Evolutionary conservation across 1,140 invertebrate genomes (phyloP), one percentile per base, ranked within the genome.

Genomic region (Protaetia brevitarsis): DNA sequence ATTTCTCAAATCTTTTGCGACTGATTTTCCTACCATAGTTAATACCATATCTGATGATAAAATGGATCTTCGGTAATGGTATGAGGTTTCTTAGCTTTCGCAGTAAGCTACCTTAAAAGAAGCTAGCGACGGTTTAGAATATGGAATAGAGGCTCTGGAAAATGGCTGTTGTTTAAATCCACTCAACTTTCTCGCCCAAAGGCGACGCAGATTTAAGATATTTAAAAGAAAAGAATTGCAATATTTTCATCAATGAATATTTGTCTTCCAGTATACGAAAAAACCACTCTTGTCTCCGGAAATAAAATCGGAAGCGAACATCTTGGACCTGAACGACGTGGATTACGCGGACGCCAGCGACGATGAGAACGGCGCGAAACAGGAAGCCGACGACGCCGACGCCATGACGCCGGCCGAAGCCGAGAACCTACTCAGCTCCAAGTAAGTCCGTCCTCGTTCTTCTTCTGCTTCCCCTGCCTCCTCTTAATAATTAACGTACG

Each of bases 351-450:
- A 84, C 71, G 83, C 80, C 8, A 82, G 80, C 51, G 82, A 82
- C 65, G 79, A 81, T 64, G 82, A 84, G 26, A 68, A 72, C 11
- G n/a, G n/a, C n/a, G n/a, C n/a, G n/a, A n/a, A n/a, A 23, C 41
- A 51, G 34, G 74, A 76, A 51, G 59, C 56, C 3, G 69, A 67
- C 58, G 63, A 66, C 23, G 76, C 81, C 37, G 88, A 90, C 75
- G 85, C 87, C 13, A 92, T 92, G 89, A 92, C 90, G 37, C 85
- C 89, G n/a, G 89, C 89, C 72, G 91, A 93, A 76, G 89, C 89
- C n/a, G 90, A 93, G 74, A 86, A 90, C 80, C 80, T 92, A 71
- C 81, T 92, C 62, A 93, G 90, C 77, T 86, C 88, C 73, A 89
- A 89, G 89, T 92, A 75, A 83, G 78, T 70, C 45, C 7, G 36